These are phyloP conservation scores for Frankliniella fusca DNA, from an alignment of 2,888 invertebrate species.

Conservation along the genomic window DNA sequence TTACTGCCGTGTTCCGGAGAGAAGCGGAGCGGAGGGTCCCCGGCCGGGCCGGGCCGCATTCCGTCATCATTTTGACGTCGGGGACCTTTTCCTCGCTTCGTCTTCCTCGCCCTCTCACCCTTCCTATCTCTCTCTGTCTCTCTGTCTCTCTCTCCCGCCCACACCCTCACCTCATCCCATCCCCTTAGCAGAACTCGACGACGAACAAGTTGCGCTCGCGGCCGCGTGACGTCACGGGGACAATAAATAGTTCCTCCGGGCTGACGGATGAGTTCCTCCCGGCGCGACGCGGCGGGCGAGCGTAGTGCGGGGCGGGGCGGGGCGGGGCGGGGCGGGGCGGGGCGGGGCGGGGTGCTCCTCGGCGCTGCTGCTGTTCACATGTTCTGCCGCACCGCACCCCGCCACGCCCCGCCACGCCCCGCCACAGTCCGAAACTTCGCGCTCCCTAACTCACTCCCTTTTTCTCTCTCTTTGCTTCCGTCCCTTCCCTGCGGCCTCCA, in stretches of 20 bases:
- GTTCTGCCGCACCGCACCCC: no score
- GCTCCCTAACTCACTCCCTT: no score
- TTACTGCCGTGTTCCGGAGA: neutral
- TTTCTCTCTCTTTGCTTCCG: no score
- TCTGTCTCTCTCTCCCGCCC: neutral
- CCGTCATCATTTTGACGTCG: constrained; percentile 5
- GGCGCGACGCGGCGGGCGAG: no score
- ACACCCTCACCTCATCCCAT: neutral
- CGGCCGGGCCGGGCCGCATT: no score
- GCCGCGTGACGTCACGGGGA: neutral
- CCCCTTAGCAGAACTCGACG: neutral
- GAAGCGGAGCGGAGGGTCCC: neutral
- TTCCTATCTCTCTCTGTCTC: neutral
- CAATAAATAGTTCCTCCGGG: neutral
- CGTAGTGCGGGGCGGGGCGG: no score
- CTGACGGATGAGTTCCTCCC: neutral
- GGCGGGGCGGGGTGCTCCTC: no score
- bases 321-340: no score
- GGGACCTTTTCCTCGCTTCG: neutral
- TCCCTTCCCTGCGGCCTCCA: no score
- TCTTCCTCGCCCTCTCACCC: neutral
- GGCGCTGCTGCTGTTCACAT: neutral
- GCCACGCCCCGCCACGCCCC: no score
- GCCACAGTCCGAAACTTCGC: no score
- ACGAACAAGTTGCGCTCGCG: neutral